These are phyloP conservation scores for Mantis religiosa DNA, from an alignment of 2,888 invertebrate species.

Conservation along the genomic window DNA sequence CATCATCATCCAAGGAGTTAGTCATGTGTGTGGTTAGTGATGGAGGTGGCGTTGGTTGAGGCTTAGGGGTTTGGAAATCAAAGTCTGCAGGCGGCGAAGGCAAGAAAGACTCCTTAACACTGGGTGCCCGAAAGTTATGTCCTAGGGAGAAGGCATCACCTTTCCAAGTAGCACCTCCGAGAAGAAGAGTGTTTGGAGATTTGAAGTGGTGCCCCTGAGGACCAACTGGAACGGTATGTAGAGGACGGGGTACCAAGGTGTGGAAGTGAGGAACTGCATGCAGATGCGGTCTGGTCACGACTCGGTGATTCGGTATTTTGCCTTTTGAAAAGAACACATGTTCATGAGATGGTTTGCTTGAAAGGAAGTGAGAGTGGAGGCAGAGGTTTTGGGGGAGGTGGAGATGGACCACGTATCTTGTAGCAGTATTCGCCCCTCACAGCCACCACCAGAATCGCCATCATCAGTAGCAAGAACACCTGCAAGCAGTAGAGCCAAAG, in stretches of 20 bases:
- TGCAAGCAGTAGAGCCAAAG: not conserved
- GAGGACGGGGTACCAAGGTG: slow-evolving; percentile 27
- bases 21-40: not conserved
- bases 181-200: not conserved
- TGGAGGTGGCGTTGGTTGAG: not conserved
- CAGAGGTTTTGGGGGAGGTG: slow-evolving; percentile 38
- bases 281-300: not conserved
- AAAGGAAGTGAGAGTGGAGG: slow-evolving; percentile 32
- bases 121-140: slow-evolving; percentile 24
- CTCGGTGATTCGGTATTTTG: not conserved
- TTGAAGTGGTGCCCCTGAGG: not conserved
- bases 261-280: not conserved
- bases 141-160: slow-evolving; percentile 21
- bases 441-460: not conserved
- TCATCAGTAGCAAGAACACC: not conserved
- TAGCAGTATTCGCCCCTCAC: slow-evolving; percentile 30
- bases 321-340: not conserved
- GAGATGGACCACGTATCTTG: slow-evolving; percentile 43
- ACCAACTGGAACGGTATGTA: not conserved
- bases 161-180: not conserved
- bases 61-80: slow-evolving; percentile 38
- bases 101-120: slow-evolving; percentile 34
- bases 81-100: slow-evolving; percentile 40
- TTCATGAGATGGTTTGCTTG: not conserved
- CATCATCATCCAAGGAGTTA: slow-evolving; percentile 31